phyloP scores from a whole-genome alignment of 2,888 invertebrate genomes.

The Empis stercorea region DNA sequence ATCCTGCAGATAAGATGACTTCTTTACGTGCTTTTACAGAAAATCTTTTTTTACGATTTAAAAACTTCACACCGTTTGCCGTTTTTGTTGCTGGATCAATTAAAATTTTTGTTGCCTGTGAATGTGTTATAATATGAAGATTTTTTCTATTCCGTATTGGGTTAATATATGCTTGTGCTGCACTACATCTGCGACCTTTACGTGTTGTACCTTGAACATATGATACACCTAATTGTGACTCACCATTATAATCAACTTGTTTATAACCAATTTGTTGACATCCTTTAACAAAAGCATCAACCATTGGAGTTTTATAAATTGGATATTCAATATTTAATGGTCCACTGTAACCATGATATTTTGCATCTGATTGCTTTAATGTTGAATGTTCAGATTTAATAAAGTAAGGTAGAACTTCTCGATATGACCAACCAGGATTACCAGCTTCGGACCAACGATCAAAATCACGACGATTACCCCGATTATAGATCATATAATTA shows the following conservation, averaged over 20 bases:
- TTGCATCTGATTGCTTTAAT: conserved; percentile 28
- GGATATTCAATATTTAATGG: conserved; percentile 48
- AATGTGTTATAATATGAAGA: conserved; percentile 51
- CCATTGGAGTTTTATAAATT: conserved; percentile 39
- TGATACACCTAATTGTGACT: conserved; percentile 49
- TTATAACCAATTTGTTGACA: conserved; percentile 52
- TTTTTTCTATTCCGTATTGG: conserved; percentile 42
- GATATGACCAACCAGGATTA: conserved; percentile 60
- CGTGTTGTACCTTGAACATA: conserved; percentile 48
- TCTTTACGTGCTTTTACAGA: conserved; percentile 55
- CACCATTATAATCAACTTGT: conserved; percentile 56
- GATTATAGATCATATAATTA: conserved; percentile 59
- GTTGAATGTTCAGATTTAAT: conserved; percentile 43
- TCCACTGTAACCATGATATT: conserved; percentile 48
- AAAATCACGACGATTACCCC: conserved; percentile 60
- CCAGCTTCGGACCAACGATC: conserved; percentile 54
- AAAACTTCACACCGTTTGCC: conserved; percentile 56
- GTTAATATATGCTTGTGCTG: conserved; percentile 50
- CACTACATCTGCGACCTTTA: conserved; percentile 50
- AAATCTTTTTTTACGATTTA: conserved; percentile 38
- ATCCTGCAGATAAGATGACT: conserved; percentile 74
- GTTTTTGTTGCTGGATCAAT: conserved; percentile 47
- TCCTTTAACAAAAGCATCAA: conserved; percentile 45
- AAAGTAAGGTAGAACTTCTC: conserved; percentile 47
- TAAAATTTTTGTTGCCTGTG: conserved; percentile 50